phyloP scores from a whole-genome alignment of 92 coral and sea anemone species.

The Umimayanthus kanabou region DNA sequence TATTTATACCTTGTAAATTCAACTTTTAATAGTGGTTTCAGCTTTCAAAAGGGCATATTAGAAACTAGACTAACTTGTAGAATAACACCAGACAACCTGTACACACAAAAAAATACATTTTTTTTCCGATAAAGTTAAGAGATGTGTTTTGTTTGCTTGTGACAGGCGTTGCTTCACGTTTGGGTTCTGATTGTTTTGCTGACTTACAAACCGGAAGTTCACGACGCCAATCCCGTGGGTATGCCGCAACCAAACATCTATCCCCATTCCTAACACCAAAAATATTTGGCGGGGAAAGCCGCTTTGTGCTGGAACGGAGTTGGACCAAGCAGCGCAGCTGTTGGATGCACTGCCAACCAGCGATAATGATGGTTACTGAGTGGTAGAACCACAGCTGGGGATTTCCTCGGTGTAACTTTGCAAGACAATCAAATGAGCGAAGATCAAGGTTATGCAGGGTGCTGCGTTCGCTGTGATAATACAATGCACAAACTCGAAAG shows the following conservation, averaged over 20 bases:
- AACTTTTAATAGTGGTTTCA: no score
- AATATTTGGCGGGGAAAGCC: neutral
- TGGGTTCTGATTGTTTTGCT: slow-evolving; percentile 94
- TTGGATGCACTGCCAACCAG: neutral
- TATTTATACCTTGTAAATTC: no score
- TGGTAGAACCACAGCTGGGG: neutral
- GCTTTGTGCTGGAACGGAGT: neutral
- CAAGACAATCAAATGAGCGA: neutral
- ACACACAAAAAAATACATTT: neutral
- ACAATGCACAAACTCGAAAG: no score
- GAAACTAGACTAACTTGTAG: no score
- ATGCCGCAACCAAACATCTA: slow-evolving; percentile 50
- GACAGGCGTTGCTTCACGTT: slow-evolving; percentile 81
- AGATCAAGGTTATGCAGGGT: neutral
- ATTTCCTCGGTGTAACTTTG: neutral
- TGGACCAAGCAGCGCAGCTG: neutral
- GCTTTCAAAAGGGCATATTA: no score
- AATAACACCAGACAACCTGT: neutral
- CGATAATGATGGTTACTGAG: neutral
- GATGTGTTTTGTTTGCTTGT: neutral
- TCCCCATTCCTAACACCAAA: slow-evolving; percentile 21
- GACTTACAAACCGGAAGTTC: slow-evolving; percentile 97
- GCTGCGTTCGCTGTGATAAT: neutral
- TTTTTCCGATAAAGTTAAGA: neutral
- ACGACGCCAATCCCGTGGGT: slow-evolving; percentile 66